Evolutionary conservation across 2,888 invertebrate genomes (phyloP).

Genomic region (Elysia crispata): DNA sequence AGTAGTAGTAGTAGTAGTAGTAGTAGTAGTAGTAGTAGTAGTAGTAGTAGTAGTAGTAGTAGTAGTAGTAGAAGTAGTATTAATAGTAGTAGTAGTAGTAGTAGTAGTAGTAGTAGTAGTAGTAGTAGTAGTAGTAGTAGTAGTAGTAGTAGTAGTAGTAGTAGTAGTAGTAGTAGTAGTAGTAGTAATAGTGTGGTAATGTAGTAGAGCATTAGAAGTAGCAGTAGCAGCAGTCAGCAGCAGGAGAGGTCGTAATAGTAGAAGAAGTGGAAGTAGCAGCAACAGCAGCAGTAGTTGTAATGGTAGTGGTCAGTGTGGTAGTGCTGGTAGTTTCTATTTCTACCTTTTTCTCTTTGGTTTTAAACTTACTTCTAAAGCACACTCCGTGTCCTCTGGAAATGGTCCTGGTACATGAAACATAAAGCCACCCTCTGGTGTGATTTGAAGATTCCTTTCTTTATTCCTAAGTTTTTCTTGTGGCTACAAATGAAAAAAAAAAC

Average conservation of each 20-base stretch:
- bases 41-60: conserved; percentile 7
- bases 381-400: not conserved
- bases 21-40: conserved; percentile 19
- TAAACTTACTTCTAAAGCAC: no score
- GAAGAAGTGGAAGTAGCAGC: no score
- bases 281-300: no score
- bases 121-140: conserved; percentile 25
- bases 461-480: no score
- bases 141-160: conserved; percentile 21
- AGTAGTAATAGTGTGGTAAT: not conserved
- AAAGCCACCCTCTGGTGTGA: not conserved
- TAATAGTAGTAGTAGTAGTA: conserved; percentile 31
- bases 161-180: conserved; percentile 13
- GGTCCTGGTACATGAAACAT: not conserved
- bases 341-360: no score
- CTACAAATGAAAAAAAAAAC: no score
- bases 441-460: no score
- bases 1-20: conserved; percentile 20
- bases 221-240: no score
- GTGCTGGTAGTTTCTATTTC: no score
- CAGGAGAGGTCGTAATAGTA: no score
- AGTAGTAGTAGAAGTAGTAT: conserved; percentile 26
- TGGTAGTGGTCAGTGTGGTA: no score
- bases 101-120: conserved; percentile 29
- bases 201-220: no score